Conservation (phyloP, 2,113 vertebrate species). For the Mustelus asterias region DNA sequence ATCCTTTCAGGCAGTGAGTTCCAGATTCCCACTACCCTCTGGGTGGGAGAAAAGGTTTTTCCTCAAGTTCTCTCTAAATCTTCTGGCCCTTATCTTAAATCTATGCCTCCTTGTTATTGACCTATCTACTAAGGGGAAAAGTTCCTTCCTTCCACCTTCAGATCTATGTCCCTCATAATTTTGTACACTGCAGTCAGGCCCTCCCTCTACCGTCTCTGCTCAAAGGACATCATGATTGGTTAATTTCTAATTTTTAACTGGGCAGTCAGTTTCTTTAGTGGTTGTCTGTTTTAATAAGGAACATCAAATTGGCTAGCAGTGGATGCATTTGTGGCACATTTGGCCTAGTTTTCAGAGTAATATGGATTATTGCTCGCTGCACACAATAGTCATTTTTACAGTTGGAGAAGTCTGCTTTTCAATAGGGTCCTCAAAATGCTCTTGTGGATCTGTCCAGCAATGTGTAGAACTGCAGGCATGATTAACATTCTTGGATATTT, state of each 20-base stretch:
- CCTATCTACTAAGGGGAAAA: too few species aligned
- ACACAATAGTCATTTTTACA: not conserved
- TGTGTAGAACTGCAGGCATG: not conserved
- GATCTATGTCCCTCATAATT: too few species aligned
- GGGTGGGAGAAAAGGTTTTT: too few species aligned
- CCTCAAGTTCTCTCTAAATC: too few species aligned
- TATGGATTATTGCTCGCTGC: not conserved
- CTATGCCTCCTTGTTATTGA: too few species aligned
- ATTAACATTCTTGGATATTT: not conserved
- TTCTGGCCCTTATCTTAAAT: too few species aligned
- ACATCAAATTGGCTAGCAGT: not conserved
- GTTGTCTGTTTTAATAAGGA: not conserved
- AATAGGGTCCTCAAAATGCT: not conserved
- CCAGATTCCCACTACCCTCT: too few species aligned
- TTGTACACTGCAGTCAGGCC: too few species aligned
- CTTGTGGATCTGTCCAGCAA: not conserved
- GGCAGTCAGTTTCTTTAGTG: not conserved
- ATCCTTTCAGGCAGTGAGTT: too few species aligned
- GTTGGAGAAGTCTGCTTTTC: not conserved
- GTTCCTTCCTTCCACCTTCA: too few species aligned
- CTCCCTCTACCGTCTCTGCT: too few species aligned
- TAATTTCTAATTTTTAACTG: not conserved
- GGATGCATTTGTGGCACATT: not conserved
- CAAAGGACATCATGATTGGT: not conserved
- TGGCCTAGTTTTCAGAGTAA: not conserved